Base-by-base conservation (phyloP, 2,113 vertebrate species). In the Leptobrachium ailaonicum region DNA sequence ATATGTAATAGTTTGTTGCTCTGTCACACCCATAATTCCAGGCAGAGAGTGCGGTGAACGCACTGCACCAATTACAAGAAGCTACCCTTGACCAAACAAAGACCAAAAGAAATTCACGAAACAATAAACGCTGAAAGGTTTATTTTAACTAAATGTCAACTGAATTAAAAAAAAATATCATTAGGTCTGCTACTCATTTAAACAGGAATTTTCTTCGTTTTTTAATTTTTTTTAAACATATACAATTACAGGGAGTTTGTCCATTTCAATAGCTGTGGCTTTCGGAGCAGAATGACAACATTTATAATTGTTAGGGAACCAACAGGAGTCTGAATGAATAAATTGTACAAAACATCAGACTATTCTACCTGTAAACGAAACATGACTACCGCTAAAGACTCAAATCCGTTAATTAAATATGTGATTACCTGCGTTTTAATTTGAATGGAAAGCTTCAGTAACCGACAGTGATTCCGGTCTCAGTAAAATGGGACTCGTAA, bases 341-440 rank as follows among this genome's bases (percentile, higher is more conserved):
- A 73, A 80, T 47, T 41, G 63, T 67, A 68, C 12, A 68, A 74
- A 68, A 67, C 78, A 80, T 80, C 78, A 80, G 64, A 73, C 63
- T 50, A 56, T 54, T 80, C 64, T 60, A 80, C 78, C 78, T 80
- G 78, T 80, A 80, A 80, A 80, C 71, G 73, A 73, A 80, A 80
- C 71, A 80, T 68, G 78, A 80, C 78, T 45, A 74, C 62, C 47
- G 43, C 78, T 74, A 71, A 45, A 66, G 41, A 80, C 41, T 67
- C 62, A 67, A 58, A 56, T 73, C 71, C 9, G 62, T 43, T 80
- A 54, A 74, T 74, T 80, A 80, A 58, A 66, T n/a, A 42, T 44
- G 12, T 73, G 47, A 80, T 68, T 80, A 80, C 47, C 71, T 80
- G 71, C 58, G 47, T 73, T 80, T 74, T 80, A 80, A 80, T 73